These are phyloP conservation scores for Promerops cafer DNA, from an alignment of 2,113 vertebrate genomes.

Conservation along the genomic window DNA sequence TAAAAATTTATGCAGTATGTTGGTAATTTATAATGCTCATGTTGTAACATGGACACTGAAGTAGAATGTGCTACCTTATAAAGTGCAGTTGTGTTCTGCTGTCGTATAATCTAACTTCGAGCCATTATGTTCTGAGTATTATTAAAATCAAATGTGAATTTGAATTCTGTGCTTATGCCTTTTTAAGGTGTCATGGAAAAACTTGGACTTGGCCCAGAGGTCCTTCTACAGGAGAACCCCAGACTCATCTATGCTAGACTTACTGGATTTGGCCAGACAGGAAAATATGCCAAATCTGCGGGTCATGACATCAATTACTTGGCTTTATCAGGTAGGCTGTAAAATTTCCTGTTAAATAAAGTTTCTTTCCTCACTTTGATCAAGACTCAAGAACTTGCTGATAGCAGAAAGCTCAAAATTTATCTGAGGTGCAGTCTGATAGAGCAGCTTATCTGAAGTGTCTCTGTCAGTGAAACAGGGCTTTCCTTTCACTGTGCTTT, in stretches of 20 bases:
- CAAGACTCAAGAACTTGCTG: neutral
- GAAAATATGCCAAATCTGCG: conserved; percentile 73
- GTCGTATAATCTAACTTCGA: neutral
- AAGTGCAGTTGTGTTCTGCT: neutral
- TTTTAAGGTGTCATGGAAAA: conserved; percentile 92
- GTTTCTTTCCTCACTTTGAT: neutral
- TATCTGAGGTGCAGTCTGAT: neutral
- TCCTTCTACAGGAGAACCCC: conserved; percentile 82
- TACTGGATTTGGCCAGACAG: conserved; percentile 90
- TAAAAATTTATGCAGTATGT: neutral
- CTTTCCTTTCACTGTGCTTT: neutral
- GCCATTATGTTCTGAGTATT: neutral
- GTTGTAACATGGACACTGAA: neutral
- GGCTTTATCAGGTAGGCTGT: conserved; percentile 86
- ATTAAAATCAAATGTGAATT: neutral
- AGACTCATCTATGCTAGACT: conserved; percentile 89
- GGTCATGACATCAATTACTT: conserved; percentile 97
- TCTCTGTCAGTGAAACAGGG: neutral
- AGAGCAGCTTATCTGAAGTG: neutral
- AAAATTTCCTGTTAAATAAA: neutral
- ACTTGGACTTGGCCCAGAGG: conserved; percentile 84
- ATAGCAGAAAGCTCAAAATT: neutral
- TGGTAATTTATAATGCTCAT: neutral
- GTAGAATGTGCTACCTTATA: neutral
- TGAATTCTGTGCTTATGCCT: neutral